phyloP scores from a whole-genome alignment of 2,113 vertebrate genomes.

The Onychorhynchus coronatus region DNA sequence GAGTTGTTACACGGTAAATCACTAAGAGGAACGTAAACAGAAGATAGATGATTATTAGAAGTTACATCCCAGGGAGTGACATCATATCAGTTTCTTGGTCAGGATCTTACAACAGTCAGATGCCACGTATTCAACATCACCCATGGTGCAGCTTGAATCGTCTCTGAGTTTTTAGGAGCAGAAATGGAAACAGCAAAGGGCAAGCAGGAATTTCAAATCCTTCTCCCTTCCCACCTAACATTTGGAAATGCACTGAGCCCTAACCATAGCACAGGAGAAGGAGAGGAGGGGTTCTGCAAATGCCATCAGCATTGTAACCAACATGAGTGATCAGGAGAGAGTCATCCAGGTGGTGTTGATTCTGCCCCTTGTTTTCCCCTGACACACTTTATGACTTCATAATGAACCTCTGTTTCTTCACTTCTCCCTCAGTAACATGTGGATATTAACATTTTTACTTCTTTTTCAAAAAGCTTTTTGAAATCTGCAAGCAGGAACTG shows the following conservation, averaged over 20 bases:
- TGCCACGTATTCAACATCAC: not conserved
- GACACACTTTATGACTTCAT: not conserved
- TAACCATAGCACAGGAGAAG: not conserved
- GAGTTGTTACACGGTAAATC: slow-evolving; percentile 8
- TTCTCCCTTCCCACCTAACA: not conserved
- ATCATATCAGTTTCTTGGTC: not conserved
- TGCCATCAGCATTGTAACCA: not conserved
- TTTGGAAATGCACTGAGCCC: not conserved
- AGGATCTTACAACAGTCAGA: not conserved
- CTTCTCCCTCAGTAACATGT: not conserved
- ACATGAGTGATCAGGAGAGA: not conserved
- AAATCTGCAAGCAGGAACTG: not conserved
- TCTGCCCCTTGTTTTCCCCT: not conserved
- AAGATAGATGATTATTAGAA: not conserved
- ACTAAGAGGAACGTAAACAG: not conserved
- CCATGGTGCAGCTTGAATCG: not conserved
- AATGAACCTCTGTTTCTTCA: not conserved
- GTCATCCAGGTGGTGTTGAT: not conserved
- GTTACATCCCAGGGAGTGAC: not conserved
- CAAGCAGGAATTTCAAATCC: not conserved
- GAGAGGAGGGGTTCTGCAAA: not conserved
- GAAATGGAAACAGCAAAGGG: not conserved
- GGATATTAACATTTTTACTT: not conserved
- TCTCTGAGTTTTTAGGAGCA: not conserved
- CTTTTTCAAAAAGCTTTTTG: not conserved